Evolutionary conservation across 2,888 invertebrate genomes (phyloP).

Genomic region (Acronicta leporina): DNA sequence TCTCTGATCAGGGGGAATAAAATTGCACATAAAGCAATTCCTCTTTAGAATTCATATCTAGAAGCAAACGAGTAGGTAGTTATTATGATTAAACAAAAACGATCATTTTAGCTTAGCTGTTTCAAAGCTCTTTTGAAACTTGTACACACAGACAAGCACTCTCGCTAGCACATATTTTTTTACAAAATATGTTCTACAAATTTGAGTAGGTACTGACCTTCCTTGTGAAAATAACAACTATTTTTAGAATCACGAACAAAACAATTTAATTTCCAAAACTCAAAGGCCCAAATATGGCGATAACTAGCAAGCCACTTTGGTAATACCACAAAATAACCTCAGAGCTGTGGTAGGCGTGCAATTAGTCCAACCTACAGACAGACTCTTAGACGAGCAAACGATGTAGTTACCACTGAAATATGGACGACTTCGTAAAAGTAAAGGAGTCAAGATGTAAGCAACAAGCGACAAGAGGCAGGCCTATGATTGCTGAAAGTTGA

Average conservation of each 20-base stretch:
- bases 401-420: slow-evolving; percentile 57
- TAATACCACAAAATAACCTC: slow-evolving; percentile 14
- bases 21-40: too few species aligned
- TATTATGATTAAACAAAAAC: too few species aligned
- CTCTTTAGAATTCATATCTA: too few species aligned
- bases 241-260: slow-evolving; percentile 21
- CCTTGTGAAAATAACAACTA: slow-evolving; percentile 8
- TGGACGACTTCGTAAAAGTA: slow-evolving; percentile 30
- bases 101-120: too few species aligned
- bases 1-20: too few species aligned
- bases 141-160: too few species aligned
- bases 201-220: not conserved
- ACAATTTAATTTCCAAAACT: slow-evolving; percentile 16
- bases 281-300: slow-evolving; percentile 30
- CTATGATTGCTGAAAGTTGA: too few species aligned
- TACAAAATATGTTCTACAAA: too few species aligned
- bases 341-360: slow-evolving; percentile 50
- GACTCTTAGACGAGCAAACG: slow-evolving; percentile 46
- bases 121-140: too few species aligned
- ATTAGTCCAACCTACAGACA: slow-evolving; percentile 49
- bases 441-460: slow-evolving; percentile 18
- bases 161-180: too few species aligned
- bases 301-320: slow-evolving; percentile 6
- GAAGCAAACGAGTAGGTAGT: too few species aligned
- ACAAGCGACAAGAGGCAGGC: slow-evolving; percentile 7